A percentile compares a stretch with the other conserved stretches of the same genome.
These are phyloP conservation scores for Caerostris extrusa DNA, from an alignment of 1,140 invertebrate species.

Conservation along the genomic window DNA sequence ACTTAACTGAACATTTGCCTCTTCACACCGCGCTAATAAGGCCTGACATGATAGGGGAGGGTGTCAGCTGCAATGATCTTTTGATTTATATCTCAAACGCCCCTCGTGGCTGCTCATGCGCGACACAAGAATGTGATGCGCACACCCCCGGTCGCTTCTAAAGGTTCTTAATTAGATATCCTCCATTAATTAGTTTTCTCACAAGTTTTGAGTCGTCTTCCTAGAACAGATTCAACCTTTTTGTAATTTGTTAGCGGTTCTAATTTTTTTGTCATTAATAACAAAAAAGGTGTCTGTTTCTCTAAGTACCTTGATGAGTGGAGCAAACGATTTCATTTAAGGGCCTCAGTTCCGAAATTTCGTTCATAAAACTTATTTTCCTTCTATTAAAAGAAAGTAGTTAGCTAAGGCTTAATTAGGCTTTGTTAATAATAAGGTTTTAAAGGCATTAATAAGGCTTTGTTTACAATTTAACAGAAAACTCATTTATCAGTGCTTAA, in stretches of 20 bases:
- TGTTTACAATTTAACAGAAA: too few relatives aligned
- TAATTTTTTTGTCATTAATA: neutral
- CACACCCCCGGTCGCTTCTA: neutral
- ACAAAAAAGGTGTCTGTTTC: neutral
- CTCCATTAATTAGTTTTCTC: conserved; percentile 17
- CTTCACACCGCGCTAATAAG: neutral
- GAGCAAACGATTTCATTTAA: neutral
- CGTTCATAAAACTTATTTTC: too few relatives aligned
- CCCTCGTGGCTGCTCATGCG: neutral
- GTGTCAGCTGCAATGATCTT: neutral
- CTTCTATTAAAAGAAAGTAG: too few relatives aligned
- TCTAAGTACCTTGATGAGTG: neutral
- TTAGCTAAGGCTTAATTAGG: too few relatives aligned
- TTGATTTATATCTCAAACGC: neutral
- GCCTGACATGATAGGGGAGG: neutral
- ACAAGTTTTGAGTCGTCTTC: neutral
- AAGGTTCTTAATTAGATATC: conserved; percentile 12
- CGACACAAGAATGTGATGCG: conserved; percentile 2
- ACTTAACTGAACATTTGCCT: neutral
- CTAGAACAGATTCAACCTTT: neutral
- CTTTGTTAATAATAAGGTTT: too few relatives aligned
- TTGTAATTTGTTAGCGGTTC: conserved; percentile 4
- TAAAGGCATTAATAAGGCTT: too few relatives aligned
- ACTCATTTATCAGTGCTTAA: too few relatives aligned
- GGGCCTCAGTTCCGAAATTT: neutral